Percentiles rank a stretch among this genome's conserved stretches.
Evolutionary conservation across 1,140 invertebrate species (phyloP).

Genomic region (Macrobrachium nipponense): DNA sequence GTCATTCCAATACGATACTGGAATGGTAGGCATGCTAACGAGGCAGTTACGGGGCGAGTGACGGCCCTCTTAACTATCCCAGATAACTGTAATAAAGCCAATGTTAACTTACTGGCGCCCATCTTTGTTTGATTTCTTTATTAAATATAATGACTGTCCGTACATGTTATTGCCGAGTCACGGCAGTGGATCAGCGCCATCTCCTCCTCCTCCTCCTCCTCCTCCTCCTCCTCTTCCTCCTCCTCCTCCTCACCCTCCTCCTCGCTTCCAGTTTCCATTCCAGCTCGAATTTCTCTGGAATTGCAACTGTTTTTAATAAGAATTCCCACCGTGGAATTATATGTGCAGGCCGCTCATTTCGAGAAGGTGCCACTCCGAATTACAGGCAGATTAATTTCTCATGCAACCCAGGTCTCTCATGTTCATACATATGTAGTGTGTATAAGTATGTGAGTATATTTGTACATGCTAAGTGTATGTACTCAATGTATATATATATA

Average conservation of each 20-base stretch:
- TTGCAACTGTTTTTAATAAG: background rate
- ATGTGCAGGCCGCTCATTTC: too few relatives aligned
- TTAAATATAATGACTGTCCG: constrained; percentile 48
- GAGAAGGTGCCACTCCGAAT: too few relatives aligned
- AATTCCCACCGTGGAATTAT: too few relatives aligned
- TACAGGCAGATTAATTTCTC: too few relatives aligned
- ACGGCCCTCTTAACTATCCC: constrained; percentile 47
- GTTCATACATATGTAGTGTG: background rate
- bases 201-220: background rate
- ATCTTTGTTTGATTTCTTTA: constrained; percentile 55
- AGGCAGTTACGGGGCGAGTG: constrained; percentile 44
- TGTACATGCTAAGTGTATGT: background rate
- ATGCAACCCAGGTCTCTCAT: background rate
- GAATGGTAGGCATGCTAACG: constrained; percentile 40
- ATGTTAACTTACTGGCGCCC: constrained; percentile 34
- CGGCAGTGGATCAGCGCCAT: background rate
- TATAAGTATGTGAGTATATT: background rate
- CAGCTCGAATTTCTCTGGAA: background rate
- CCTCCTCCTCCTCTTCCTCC: background rate
- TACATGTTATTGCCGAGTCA: background rate
- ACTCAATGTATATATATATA: background rate
- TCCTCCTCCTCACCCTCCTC: background rate
- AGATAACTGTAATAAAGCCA: constrained; percentile 58
- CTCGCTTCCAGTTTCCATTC: background rate
- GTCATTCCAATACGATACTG: constrained; percentile 52